phyloP scores from a whole-genome alignment of 2,888 invertebrate species.

The Synergus umbraculus region DNA sequence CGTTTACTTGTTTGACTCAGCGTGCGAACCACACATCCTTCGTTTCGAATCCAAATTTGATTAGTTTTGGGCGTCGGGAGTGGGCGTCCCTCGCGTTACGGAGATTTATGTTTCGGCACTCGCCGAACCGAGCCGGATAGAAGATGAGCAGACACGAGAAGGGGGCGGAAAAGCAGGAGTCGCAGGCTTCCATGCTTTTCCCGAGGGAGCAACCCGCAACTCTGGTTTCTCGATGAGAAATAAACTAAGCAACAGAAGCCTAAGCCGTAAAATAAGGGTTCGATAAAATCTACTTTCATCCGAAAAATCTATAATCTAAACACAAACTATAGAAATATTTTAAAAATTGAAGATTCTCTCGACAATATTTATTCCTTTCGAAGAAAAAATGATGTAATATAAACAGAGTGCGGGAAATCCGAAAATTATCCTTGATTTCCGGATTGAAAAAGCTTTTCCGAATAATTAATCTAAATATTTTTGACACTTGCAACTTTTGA shows the following conservation, averaged over 20 bases:
- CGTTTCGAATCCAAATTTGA: constrained; percentile 29
- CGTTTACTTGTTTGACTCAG: not conserved
- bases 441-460: too few species aligned
- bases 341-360: too few species aligned
- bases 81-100: constrained; percentile 31
- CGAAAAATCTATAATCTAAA: not conserved
- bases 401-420: too few species aligned
- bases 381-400: too few species aligned
- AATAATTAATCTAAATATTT: too few species aligned
- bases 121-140: constrained; percentile 23
- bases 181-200: constrained; percentile 69
- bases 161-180: constrained; percentile 36
- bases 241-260: not conserved
- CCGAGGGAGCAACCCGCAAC: constrained; percentile 58
- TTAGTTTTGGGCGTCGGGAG: constrained; percentile 36
- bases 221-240: constrained; percentile 39
- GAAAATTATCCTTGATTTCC: too few species aligned
- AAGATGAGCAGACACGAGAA: constrained; percentile 33
- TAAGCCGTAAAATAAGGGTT: constrained; percentile 6
- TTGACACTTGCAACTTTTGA: too few species aligned
- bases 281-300: not conserved
- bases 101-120: constrained; percentile 45
- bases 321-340: not conserved
- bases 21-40: constrained; percentile 23
- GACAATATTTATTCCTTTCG: too few species aligned